Base-by-base conservation (phyloP, 2,113 vertebrate species). In the Amblyornis subalaris region DNA sequence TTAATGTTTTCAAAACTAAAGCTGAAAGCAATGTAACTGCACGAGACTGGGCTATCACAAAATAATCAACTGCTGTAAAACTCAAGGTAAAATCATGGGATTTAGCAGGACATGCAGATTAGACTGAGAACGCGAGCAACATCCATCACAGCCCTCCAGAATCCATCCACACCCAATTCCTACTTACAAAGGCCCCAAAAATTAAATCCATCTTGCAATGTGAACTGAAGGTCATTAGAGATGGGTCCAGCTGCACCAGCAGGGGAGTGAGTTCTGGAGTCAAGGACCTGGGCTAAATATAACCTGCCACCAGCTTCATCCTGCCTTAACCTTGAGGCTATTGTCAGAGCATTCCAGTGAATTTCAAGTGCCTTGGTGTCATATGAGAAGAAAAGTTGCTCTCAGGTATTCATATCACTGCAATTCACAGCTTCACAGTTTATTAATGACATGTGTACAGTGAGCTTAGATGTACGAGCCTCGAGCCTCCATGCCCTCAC, bases 231-330 rank as follows among this genome's bases (percentile, higher is more conserved):
- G 83, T 88, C 69, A 17, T 6, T 55, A 85, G 35, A 77, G 58
- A 45, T 54, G 45, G 70, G 66, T 80, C 53, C 53, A 67, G 72
- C 23, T 48, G 25, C 64, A 76, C 9, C 40, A 70, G 42, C 33
- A 94, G 25, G 9, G 22, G 5, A 75, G 9, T 0, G 6, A 85
- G 17, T 18, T 51, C 42, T 24, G 24, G 23, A 90, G 67, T 83
- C 54, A 85, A 88, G 92, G 88, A 35, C 47, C 18, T 61, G 48
- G 29, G 64, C 60, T 92, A 94, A 93, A 83, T 64, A 74, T 64
- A 94, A 77, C 51, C 33, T 26, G 33, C 54, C 50, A 76, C 9
- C 85, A 62, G 38, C 33, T 88, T 7, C 75, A 53, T 66, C 60
- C 67, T 82, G 82, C 47, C 69, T 67, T 12, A 31, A 38, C 82